These are phyloP conservation scores for Sparus aurata DNA, from an alignment of 2,797 vertebrate genomes.

Conservation along the genomic window DNA sequence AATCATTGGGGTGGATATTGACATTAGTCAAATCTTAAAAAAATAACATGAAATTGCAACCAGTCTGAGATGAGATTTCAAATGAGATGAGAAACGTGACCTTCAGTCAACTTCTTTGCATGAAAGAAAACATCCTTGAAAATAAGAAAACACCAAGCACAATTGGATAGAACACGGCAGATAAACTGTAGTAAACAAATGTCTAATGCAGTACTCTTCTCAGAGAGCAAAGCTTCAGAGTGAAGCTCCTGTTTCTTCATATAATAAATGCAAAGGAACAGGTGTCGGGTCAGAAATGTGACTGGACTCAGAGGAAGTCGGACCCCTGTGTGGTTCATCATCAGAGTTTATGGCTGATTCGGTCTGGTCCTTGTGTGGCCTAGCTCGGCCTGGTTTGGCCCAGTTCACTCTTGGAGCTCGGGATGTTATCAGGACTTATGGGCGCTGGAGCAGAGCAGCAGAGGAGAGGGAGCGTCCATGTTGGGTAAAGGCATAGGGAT, in stretches of 20 bases:
- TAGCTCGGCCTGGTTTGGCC: background rate
- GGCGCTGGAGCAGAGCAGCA: slow-evolving; percentile 90
- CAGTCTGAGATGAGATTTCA: slow-evolving; percentile 43
- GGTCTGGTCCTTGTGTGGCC: slow-evolving; percentile 12
- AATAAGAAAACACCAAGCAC: slow-evolving; percentile 6
- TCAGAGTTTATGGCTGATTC: slow-evolving; percentile 15
- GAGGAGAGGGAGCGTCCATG: slow-evolving; percentile 90
- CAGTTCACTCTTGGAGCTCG: slow-evolving; percentile 14
- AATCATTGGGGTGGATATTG: slow-evolving; percentile 22
- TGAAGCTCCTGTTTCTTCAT: slow-evolving; percentile 54
- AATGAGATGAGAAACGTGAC: slow-evolving; percentile 30
- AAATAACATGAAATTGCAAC: background rate
- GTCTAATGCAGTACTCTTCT: slow-evolving; percentile 35
- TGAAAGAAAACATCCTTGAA: slow-evolving; percentile 18
- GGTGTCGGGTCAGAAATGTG: slow-evolving; percentile 32
- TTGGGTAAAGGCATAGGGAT: slow-evolving; percentile 90
- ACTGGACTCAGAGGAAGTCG: slow-evolving; percentile 1
- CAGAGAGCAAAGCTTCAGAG: slow-evolving; percentile 47
- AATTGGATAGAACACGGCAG: slow-evolving; percentile 8
- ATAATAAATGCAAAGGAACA: slow-evolving; percentile 38
- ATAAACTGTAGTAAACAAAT: slow-evolving; percentile 41
- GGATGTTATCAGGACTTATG: slow-evolving; percentile 91
- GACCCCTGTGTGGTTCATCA: slow-evolving; percentile 19
- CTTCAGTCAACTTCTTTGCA: slow-evolving; percentile 15
- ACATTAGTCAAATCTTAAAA: background rate